Base-by-base conservation (phyloP, 2,797 vertebrate species). In the Clarias platycephalus region DNA sequence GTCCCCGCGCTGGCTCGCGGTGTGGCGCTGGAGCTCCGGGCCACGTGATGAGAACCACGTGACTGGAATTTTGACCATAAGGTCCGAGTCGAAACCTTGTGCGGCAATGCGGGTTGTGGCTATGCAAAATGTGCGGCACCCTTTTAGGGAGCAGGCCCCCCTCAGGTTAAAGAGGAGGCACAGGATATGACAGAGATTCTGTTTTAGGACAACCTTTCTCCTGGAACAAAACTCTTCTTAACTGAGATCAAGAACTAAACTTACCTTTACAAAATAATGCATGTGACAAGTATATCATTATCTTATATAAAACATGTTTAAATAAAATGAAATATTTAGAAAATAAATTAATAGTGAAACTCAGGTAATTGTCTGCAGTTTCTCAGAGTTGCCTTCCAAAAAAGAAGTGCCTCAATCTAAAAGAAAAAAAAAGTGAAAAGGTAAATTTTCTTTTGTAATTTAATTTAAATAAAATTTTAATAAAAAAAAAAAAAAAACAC, bases 31-130 rank as follows among this genome's bases (percentile, higher is more conserved):
- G 82, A 89, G 88, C 81, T 72, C 79, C 84, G 26, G 31, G 84
- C 79, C 79, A 80, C 63, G 79, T 80, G 79, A 53, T 31, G 83
- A 84, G 85, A 83, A 80, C 24, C 94, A 95, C 92, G 94, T 95
- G 94, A 94, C 90, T 44, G 78, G 88, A 91, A 86, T 90, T 89
- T 86, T 89, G 84, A 44, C 72, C 37, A 49, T 20, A 80, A 83
- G 40, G 74, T 58, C 26, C 53, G 62, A 79, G 34, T 55, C 64
- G 66, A 76, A 84, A 81, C 78, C 70, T 34, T 74, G 67, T 84
- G 66, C 85, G 55, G 31, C 12, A 26, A 63, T 37, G 44, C 77
- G 6, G 34, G 64, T 64, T 62, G 75, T 80, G 76, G 22, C 15
- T 77, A 71, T 77, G 60, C 62, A 80, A 67, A 53, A 31, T 26